Conservation (phyloP, 2,797 vertebrate genomes). For the Heliangelus exortis region DNA sequence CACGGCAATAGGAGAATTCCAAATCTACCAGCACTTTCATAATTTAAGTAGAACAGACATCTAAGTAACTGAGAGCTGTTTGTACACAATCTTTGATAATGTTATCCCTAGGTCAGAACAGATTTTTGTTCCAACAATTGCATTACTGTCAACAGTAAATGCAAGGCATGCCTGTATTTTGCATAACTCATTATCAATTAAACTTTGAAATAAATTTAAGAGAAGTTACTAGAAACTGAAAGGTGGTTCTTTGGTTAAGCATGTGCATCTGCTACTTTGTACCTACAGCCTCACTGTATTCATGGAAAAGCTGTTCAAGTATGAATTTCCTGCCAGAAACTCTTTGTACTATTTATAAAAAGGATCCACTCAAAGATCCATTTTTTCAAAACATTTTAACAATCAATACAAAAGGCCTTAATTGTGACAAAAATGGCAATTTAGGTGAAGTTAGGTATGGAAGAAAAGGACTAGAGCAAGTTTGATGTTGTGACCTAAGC, state of each 20-base stretch:
- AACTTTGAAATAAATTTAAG: background rate
- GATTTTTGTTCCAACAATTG: background rate
- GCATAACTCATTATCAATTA: background rate
- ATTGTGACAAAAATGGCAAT: background rate
- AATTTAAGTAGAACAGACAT: background rate
- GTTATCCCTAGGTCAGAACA: background rate
- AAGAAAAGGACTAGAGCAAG: background rate
- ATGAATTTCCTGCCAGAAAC: background rate
- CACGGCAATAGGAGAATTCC: background rate
- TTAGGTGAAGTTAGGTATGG: background rate
- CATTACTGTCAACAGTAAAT: background rate
- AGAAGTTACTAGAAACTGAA: background rate
- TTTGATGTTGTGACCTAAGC: background rate
- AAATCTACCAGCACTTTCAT: background rate
- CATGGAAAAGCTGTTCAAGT: constrained; percentile 7
- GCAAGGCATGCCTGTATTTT: background rate
- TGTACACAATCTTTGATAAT: background rate
- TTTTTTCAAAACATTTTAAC: background rate
- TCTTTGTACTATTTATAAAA: background rate
- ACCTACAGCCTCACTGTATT: background rate
- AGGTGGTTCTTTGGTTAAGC: constrained; percentile 45
- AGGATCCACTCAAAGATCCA: background rate
- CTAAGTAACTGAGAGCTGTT: background rate
- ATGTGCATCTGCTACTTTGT: constrained; percentile 16
- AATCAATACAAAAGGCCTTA: constrained; percentile 17